These are phyloP conservation scores for Phylloscopus whistleri DNA, from an alignment of 2,113 vertebrate species.

Conservation along the genomic window DNA sequence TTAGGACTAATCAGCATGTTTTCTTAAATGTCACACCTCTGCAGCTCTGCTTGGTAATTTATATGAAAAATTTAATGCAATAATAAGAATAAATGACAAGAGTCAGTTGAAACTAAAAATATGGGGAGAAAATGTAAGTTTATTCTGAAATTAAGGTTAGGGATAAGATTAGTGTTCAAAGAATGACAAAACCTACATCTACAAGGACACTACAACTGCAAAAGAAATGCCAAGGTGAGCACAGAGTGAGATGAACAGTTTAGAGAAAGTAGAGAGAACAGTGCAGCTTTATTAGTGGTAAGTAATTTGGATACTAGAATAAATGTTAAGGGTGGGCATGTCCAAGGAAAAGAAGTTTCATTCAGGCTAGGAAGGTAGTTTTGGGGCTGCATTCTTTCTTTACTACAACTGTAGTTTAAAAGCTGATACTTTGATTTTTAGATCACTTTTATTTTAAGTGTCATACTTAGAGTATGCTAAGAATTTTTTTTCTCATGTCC, in stretches of 20 bases:
- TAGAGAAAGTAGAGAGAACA: background rate
- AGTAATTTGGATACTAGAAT: background rate
- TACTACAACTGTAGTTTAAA: background rate
- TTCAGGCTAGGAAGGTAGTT: background rate
- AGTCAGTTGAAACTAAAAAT: background rate
- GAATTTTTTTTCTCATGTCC: background rate
- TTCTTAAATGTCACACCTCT: accelerated
- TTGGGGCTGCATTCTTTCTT: background rate
- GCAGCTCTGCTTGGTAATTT: background rate
- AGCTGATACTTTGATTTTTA: background rate
- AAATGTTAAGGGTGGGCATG: background rate
- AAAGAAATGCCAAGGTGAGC: background rate
- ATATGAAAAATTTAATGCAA: background rate
- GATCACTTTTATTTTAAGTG: background rate
- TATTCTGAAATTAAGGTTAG: background rate
- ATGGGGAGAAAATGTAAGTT: background rate
- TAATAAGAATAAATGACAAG: background rate
- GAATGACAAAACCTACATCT: background rate
- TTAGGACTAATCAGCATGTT: background rate
- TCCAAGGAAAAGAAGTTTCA: background rate
- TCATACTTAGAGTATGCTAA: background rate
- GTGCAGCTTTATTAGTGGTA: background rate
- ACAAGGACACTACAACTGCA: background rate
- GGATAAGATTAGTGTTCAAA: background rate
- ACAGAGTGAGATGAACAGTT: background rate